Conservation (phyloP, 1,140 invertebrate species). For the Dicyema japonicum region DNA sequence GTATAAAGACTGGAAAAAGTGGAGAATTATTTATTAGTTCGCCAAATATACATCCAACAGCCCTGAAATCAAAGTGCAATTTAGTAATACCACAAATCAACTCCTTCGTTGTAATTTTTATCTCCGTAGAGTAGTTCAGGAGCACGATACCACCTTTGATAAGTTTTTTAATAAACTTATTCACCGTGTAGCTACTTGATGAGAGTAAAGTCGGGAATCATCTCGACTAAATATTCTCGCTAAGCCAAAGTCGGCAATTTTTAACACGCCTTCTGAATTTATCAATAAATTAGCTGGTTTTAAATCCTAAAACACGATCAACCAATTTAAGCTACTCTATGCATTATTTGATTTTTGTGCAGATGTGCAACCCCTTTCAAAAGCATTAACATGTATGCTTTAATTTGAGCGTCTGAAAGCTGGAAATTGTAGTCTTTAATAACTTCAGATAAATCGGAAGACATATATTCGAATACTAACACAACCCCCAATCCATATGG, state of each 20-base stretch:
- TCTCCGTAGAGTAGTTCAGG: conserved; percentile 73
- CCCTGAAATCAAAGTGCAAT: conserved; percentile 21
- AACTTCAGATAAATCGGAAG: conserved; percentile 51
- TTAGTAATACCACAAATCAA: conserved; percentile 36
- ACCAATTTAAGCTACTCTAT: conserved; percentile 31
- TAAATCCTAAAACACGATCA: conserved; percentile 14
- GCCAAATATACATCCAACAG: conserved; percentile 63
- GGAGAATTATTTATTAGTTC: conserved; percentile 62
- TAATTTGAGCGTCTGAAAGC: conserved; percentile 37
- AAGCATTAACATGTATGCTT: conserved; percentile 58
- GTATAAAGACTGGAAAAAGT: conserved; percentile 44
- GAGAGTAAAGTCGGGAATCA: conserved; percentile 20
- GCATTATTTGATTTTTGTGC: conserved; percentile 63
- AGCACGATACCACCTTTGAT: conserved; percentile 46
- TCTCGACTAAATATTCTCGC: conserved; percentile 21
- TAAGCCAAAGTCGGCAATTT: conserved; percentile 21
- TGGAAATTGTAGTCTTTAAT: conserved; percentile 37
- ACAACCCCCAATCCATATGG: conserved; percentile 50
- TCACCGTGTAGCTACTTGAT: conserved; percentile 24
- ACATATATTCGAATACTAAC: conserved; percentile 67
- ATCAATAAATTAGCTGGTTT: conserved; percentile 21
- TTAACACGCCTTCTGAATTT: conserved; percentile 17
- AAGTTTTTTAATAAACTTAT: conserved; percentile 1
- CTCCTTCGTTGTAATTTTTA: conserved; percentile 39
- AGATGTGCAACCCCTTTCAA: conserved; percentile 54